A percentile compares a stretch with the other conserved stretches of the same genome.
phyloP scores from a whole-genome alignment of 2,113 vertebrate genomes.

The Myotis brandtii region DNA sequence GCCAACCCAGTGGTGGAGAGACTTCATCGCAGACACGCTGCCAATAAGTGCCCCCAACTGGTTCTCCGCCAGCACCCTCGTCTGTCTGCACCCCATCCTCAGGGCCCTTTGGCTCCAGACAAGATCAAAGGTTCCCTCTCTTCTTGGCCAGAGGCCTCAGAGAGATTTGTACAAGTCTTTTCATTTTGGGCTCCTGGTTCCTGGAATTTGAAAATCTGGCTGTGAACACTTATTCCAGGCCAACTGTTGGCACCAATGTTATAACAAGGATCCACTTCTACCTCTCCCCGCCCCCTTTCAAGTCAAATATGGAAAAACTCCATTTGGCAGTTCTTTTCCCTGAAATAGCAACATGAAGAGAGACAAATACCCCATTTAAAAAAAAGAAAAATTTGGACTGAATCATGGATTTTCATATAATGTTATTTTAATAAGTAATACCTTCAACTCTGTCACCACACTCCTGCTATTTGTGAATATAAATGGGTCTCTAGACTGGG shows the following conservation, averaged over 20 bases:
- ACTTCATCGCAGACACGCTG: neutral
- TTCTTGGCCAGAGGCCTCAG: neutral
- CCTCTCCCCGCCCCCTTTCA: neutral
- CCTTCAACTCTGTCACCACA: neutral
- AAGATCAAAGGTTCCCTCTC: conserved; percentile 34
- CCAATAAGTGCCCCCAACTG: neutral
- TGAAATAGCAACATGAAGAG: conserved; percentile 45
- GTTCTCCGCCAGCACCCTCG: neutral
- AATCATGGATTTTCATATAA: neutral
- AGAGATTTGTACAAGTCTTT: conserved; percentile 53
- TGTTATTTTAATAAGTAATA: neutral
- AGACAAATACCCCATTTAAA: conserved; percentile 20
- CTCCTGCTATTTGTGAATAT: neutral
- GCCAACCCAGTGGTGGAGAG: neutral
- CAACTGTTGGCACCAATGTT: conserved; percentile 32
- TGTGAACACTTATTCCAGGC: conserved; percentile 32
- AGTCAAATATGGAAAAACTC: conserved; percentile 63
- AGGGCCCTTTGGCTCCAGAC: neutral
- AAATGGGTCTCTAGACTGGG: neutral
- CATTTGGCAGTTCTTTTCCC: conserved; percentile 44
- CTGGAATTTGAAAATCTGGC: conserved; percentile 61
- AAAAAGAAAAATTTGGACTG: neutral
- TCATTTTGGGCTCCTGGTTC: conserved; percentile 53
- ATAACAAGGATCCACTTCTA: neutral
- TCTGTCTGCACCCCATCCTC: conserved; percentile 4